A percentile compares a stretch with the other conserved stretches of the same genome.
Evolutionary conservation across 2,113 vertebrate species (phyloP).

Genomic region (Cyphomyrus plagiostoma): DNA sequence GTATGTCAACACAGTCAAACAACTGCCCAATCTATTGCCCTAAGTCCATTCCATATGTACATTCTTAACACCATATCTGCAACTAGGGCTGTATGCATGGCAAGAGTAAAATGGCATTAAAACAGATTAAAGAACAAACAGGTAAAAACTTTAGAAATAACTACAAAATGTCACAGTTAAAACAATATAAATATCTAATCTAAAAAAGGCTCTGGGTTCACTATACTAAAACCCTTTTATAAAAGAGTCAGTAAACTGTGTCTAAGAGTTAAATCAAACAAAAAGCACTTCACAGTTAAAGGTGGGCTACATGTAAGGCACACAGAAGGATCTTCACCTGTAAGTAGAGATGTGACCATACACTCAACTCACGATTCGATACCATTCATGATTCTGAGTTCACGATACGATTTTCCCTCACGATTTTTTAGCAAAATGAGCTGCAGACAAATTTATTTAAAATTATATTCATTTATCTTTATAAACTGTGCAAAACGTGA

Average conservation of each 20-base stretch:
- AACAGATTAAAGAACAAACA: neutral
- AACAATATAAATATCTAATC: neutral
- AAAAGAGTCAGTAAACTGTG: neutral
- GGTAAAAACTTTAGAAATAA: neutral
- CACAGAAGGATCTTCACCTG: neutral
- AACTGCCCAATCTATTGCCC: neutral
- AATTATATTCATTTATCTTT: no score
- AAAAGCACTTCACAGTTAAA: no score
- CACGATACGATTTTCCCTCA: no score
- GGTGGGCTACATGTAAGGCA: neutral
- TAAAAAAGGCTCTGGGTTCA: neutral
- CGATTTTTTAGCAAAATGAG: no score
- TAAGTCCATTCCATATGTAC: neutral
- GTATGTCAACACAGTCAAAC: neutral
- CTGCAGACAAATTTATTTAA: no score
- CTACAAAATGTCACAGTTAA: neutral
- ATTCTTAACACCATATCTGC: neutral
- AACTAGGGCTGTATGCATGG: neutral
- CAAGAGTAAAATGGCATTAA: neutral
- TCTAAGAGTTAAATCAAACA: neutral
- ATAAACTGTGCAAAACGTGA: no score
- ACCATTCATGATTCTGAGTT: no score
- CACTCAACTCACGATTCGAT: no score
- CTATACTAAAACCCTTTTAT: neutral
- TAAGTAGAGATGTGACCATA: neutral